Conservation (phyloP, 2,888 invertebrate species). For the Eristalis arbustorum region DNA sequence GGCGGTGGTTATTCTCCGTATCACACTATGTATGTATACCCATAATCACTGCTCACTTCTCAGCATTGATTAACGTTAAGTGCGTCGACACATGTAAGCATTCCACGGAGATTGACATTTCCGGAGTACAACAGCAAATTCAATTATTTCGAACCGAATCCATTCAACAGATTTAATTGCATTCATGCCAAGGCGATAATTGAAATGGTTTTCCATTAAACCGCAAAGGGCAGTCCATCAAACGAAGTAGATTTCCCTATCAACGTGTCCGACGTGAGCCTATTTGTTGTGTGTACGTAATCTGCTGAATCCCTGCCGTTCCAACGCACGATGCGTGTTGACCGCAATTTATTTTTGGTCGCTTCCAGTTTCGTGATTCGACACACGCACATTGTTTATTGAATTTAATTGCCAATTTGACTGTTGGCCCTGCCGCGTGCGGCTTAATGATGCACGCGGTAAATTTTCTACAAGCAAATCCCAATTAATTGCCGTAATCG, state of each 20-base stretch:
- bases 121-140: neutral
- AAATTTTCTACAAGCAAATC: neutral
- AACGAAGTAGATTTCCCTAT: constrained; percentile 33
- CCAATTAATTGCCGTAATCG: neutral
- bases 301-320: constrained; percentile 14
- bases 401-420: constrained; percentile 55
- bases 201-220: constrained; percentile 42
- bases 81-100: neutral
- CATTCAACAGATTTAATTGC: constrained; percentile 30
- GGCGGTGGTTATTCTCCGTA: neutral
- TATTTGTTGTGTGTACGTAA: too few species aligned
- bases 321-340: constrained; percentile 45
- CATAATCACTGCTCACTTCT: neutral
- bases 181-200: constrained; percentile 12
- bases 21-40: neutral
- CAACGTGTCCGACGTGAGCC: constrained; percentile 8
- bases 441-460: neutral
- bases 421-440: constrained; percentile 8
- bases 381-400: constrained; percentile 35
- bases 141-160: neutral
- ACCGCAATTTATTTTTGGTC: constrained; percentile 53
- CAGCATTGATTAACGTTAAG: neutral
- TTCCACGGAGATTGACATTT: neutral
- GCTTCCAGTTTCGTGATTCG: constrained; percentile 47
- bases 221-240: constrained; percentile 2